A percentile compares a stretch with the other conserved stretches of the same genome.
Evolutionary conservation across 2,113 vertebrate genomes (phyloP).

Genomic region (Sterrhoptilus dennistouni): DNA sequence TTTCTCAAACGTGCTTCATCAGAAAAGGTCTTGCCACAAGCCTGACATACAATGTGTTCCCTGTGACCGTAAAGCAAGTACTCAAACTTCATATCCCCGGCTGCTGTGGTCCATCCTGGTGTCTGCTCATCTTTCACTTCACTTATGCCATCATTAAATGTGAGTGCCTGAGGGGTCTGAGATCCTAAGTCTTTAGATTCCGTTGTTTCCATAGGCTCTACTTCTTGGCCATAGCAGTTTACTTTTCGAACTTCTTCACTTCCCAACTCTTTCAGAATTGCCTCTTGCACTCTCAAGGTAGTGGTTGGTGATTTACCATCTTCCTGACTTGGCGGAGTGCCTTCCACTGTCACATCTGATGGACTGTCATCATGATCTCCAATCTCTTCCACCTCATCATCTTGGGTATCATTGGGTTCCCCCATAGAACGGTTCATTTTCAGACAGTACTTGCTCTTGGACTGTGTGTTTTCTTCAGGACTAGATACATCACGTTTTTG

Average conservation of each 20-base stretch:
- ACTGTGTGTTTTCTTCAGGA: constrained; percentile 84
- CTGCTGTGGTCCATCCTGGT: constrained; percentile 84
- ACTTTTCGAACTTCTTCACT: constrained; percentile 97
- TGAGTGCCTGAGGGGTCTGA: constrained; percentile 88
- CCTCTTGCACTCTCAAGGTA: constrained; percentile 91
- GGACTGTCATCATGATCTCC: constrained; percentile 90
- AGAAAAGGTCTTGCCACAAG: constrained; percentile 89
- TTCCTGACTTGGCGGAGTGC: constrained; percentile 83
- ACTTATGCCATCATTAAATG: constrained; percentile 92
- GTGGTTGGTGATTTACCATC: constrained; percentile 85
- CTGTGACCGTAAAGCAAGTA: constrained; percentile 95
- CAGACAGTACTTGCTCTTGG: constrained; percentile 84
- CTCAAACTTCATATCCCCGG: constrained; percentile 97
- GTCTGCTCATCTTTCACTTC: constrained; percentile 89
- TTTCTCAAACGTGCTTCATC: constrained; percentile 91
- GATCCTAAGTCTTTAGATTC: constrained; percentile 85
- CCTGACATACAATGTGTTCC: constrained; percentile 92
- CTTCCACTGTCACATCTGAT: constrained; percentile 84
- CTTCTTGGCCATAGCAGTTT: constrained; percentile 96
- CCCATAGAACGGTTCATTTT: constrained; percentile 84
- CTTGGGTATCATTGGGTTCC: constrained; percentile 79
- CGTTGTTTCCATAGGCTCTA: constrained; percentile 88
- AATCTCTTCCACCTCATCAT: constrained; percentile 89
- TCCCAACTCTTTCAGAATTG: constrained; percentile 93
- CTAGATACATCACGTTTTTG: constrained; percentile 94